A percentile compares a stretch with the other conserved stretches of the same genome.
phyloP scores from a whole-genome alignment of 2,113 vertebrate species.

The Vidua macroura region DNA sequence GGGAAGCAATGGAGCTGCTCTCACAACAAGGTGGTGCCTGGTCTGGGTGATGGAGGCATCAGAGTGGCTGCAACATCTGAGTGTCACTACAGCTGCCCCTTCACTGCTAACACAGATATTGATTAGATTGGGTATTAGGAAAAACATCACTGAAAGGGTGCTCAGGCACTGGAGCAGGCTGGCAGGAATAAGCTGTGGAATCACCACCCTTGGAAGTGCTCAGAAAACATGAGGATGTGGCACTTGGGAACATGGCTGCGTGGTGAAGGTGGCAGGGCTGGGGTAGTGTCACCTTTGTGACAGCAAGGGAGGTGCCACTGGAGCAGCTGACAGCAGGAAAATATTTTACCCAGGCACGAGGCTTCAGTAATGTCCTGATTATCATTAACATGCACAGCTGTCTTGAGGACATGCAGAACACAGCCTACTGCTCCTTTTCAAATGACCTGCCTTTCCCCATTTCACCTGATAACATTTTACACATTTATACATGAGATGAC shows the following conservation, averaged over 20 bases:
- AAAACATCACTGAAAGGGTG: neutral
- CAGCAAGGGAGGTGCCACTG: neutral
- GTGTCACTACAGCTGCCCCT: neutral
- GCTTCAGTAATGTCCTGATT: neutral
- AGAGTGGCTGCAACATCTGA: neutral
- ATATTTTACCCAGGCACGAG: neutral
- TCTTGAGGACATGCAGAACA: neutral
- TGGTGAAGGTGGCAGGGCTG: neutral
- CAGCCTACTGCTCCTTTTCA: neutral
- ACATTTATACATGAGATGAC: neutral
- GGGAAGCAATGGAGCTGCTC: neutral
- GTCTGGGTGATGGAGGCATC: neutral
- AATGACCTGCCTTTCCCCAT: neutral
- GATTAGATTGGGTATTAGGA: neutral
- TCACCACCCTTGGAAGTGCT: fast-evolving
- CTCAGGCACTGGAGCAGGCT: neutral
- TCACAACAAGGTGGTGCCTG: neutral
- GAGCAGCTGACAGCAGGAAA: neutral
- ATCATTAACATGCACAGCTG: neutral
- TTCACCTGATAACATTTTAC: neutral
- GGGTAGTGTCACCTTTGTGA: neutral
- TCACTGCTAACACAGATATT: neutral
- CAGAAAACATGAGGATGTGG: neutral
- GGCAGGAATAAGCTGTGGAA: neutral
- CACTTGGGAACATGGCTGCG: fast-evolving